These are phyloP conservation scores for Corydoras sp. DNA, from an alignment of 2,113 vertebrate genomes.

Conservation along the genomic window DNA sequence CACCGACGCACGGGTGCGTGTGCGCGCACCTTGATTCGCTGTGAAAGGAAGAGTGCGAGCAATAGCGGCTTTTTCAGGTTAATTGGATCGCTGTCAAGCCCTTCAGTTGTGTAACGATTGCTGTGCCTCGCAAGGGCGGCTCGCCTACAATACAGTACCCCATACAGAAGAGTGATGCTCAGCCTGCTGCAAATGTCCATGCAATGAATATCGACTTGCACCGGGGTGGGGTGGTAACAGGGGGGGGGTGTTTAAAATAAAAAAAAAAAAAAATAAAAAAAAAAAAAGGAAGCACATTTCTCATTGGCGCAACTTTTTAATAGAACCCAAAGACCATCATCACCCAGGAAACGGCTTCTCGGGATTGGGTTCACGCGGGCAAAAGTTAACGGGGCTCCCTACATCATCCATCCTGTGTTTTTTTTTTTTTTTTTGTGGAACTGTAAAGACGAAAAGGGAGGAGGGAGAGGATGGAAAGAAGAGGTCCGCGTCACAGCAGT, in stretches of 20 bases:
- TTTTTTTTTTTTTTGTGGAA: background rate
- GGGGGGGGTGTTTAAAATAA: too few species aligned
- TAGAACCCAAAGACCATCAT: background rate
- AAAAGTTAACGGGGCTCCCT: background rate
- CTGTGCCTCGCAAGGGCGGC: conserved; percentile 44
- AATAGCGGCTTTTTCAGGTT: conserved; percentile 51
- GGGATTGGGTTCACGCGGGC: background rate
- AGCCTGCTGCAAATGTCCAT: conserved; percentile 28
- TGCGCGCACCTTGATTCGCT: background rate
- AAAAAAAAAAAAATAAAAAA: conserved; percentile 34
- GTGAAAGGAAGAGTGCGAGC: conserved; percentile 21
- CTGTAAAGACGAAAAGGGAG: conserved; percentile 20
- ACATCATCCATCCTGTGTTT: background rate
- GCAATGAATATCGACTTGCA: conserved; percentile 63
- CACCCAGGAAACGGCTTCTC: background rate
- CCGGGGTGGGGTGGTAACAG: conserved; percentile 40
- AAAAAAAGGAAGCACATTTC: conserved; percentile 65
- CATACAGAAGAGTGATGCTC: conserved; percentile 49
- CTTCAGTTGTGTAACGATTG: conserved; percentile 58
- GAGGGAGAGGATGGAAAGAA: conserved; percentile 31
- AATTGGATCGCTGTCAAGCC: conserved; percentile 57
- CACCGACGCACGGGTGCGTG: conserved; percentile 23
- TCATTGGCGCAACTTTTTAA: conserved; percentile 47
- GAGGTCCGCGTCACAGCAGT: conserved; percentile 24
- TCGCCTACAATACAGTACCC: conserved; percentile 31